phyloP scores from a whole-genome alignment of 37 sponge, comb jelly and placozoan species.

The Chondrilla cf. caribensis region DNA sequence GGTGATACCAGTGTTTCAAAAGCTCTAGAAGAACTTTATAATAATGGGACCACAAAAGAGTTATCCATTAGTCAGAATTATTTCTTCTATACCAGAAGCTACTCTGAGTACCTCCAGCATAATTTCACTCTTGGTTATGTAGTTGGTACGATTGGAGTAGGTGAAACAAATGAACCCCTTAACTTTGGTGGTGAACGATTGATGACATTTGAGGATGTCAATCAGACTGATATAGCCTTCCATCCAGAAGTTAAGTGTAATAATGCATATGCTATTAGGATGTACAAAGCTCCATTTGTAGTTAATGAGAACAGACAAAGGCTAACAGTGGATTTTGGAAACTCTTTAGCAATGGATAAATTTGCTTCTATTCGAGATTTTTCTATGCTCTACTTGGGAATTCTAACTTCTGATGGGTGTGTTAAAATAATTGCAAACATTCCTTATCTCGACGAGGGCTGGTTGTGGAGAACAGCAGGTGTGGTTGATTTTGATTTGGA shows the following conservation, averaged over 20 bases:
- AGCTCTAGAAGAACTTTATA: too few relatives aligned
- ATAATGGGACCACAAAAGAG: too few relatives aligned
- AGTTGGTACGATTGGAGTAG: constrained; percentile 26
- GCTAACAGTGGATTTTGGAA: background rate
- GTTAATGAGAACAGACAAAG: background rate
- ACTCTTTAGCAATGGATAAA: background rate
- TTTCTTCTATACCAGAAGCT: too few relatives aligned
- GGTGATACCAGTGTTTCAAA: too few relatives aligned
- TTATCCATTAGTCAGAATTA: too few relatives aligned
- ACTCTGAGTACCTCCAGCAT: too few relatives aligned
- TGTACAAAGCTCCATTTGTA: constrained; percentile 26
- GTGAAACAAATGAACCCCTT: background rate
- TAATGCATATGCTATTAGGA: background rate
- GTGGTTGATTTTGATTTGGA: background rate
- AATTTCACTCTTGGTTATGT: constrained; percentile 18
- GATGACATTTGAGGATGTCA: constrained; percentile 12
- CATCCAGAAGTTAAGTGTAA: background rate
- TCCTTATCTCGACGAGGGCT: background rate
- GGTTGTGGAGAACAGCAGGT: constrained; percentile 1
- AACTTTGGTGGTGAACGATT: background rate
- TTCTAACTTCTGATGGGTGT: background rate
- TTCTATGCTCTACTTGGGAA: background rate
- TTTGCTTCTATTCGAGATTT: background rate
- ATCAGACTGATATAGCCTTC: background rate
- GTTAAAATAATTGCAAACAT: background rate